phyloP scores from a whole-genome alignment of 2,113 vertebrate species.

The Ahaetulla prasina region DNA sequence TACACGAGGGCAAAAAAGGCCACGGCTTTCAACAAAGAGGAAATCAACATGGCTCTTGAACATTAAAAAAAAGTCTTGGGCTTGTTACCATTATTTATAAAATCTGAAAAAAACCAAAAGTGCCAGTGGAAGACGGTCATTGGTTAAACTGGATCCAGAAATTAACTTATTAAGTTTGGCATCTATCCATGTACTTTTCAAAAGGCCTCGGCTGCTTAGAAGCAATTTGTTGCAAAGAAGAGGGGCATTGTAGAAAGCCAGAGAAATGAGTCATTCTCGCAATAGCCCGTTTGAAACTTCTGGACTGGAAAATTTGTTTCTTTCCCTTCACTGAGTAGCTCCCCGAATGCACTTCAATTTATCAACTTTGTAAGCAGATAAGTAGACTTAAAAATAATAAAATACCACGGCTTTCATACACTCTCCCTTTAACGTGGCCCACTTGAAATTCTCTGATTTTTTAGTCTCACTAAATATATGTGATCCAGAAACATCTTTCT shows the following conservation, averaged over 20 bases:
- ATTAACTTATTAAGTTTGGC: not conserved
- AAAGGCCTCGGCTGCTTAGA: not conserved
- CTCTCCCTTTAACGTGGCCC: constrained; percentile 17
- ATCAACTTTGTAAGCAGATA: constrained; percentile 32
- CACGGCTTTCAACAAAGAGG: not conserved
- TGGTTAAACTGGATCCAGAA: not conserved
- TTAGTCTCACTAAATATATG: not conserved
- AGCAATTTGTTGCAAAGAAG: not conserved
- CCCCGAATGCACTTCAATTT: not conserved
- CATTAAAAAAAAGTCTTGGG: not conserved
- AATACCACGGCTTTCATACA: constrained; percentile 13
- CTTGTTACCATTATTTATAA: not conserved
- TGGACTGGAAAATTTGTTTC: not conserved
- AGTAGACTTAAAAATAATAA: not conserved
- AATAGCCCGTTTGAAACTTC: not conserved
- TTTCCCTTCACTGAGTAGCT: not conserved
- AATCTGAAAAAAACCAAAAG: not conserved
- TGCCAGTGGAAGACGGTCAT: accelerated
- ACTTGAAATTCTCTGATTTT: constrained; percentile 20
- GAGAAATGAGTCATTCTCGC: not conserved
- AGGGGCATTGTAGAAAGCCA: not conserved
- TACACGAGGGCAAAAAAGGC: not conserved
- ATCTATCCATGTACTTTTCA: not conserved
- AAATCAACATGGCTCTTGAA: not conserved
- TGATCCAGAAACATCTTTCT: constrained; percentile 15